Evolutionary conservation across 2,888 invertebrate genomes (phyloP).

Genomic region (Ormyrus rosae): DNA sequence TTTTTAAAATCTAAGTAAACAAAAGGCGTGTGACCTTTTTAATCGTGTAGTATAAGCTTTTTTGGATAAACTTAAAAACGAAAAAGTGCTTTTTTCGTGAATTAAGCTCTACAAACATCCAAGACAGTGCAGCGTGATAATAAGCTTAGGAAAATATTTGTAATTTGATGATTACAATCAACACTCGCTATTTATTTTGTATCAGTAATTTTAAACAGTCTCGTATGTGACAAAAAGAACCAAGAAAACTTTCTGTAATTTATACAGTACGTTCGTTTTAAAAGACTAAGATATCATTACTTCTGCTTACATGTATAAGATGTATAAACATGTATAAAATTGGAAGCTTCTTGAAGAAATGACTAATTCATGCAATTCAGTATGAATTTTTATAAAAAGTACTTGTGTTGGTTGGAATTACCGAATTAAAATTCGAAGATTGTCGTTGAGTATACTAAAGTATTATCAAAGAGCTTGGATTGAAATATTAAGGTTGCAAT

Average conservation of each 20-base stretch:
- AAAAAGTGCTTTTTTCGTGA: neutral
- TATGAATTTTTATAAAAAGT: neutral
- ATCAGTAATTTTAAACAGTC: too few species aligned
- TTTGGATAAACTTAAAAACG: constrained; percentile 28
- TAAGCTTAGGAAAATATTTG: constrained; percentile 2
- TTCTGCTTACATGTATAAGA: too few species aligned
- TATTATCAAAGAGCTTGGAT: constrained; percentile 46
- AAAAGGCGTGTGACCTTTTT: neutral
- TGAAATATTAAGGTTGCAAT: constrained; percentile 27
- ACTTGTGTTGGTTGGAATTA: constrained; percentile 2
- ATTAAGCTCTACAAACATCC: constrained; percentile 32
- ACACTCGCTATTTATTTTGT: neutral
- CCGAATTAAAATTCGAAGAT: neutral
- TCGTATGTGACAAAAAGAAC: too few species aligned
- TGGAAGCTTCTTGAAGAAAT: too few species aligned
- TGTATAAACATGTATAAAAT: too few species aligned
- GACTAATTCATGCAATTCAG: neutral
- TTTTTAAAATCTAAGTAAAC: constrained; percentile 29
- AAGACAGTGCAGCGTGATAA: constrained; percentile 18
- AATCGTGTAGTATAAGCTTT: constrained; percentile 33
- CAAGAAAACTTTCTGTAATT: too few species aligned
- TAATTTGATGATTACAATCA: constrained; percentile 11
- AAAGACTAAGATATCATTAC: too few species aligned
- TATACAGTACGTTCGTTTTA: too few species aligned
- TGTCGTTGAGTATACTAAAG: constrained; percentile 23